phyloP scores from a whole-genome alignment of 2,797 vertebrate genomes.

The Takifugu rubripes region DNA sequence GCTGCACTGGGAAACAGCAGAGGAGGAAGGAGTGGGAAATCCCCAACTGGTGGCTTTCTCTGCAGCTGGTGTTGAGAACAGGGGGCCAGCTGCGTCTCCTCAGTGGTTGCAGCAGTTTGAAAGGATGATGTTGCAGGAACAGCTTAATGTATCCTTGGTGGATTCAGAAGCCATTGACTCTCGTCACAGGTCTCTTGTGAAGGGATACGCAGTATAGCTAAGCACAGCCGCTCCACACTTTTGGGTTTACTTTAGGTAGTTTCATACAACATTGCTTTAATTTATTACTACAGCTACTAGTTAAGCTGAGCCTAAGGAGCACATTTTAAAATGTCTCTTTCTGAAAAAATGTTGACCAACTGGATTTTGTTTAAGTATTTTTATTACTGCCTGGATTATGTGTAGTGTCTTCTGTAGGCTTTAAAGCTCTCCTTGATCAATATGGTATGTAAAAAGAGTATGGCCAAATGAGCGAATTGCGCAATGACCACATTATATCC shows the following conservation, averaged over 20 bases:
- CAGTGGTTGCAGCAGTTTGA: slow-evolving; percentile 1
- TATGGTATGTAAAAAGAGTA: slow-evolving; percentile 24
- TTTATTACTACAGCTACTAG: no score
- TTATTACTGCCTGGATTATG: background rate
- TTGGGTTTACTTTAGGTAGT: no score
- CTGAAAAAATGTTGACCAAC: background rate
- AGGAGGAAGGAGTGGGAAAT: slow-evolving; percentile 65
- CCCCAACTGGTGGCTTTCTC: slow-evolving; percentile 60
- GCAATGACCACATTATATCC: slow-evolving; percentile 44
- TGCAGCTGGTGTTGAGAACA: slow-evolving; percentile 61
- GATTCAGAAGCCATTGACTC: no score
- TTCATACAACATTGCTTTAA: no score
- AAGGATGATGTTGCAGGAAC: background rate
- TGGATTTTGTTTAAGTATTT: background rate
- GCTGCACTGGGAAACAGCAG: slow-evolving; percentile 44
- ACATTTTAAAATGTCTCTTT: no score
- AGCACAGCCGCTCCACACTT: no score
- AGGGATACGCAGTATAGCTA: no score
- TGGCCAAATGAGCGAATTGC: slow-evolving; percentile 26
- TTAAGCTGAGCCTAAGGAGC: no score
- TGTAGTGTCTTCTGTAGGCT: background rate
- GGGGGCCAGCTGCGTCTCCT: slow-evolving; percentile 55
- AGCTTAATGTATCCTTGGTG: no score
- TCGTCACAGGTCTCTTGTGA: no score
- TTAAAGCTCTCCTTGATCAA: slow-evolving; percentile 4